Evolutionary conservation across 2,888 invertebrate species (phyloP).

Genomic region (Gisinianus flammeolus): DNA sequence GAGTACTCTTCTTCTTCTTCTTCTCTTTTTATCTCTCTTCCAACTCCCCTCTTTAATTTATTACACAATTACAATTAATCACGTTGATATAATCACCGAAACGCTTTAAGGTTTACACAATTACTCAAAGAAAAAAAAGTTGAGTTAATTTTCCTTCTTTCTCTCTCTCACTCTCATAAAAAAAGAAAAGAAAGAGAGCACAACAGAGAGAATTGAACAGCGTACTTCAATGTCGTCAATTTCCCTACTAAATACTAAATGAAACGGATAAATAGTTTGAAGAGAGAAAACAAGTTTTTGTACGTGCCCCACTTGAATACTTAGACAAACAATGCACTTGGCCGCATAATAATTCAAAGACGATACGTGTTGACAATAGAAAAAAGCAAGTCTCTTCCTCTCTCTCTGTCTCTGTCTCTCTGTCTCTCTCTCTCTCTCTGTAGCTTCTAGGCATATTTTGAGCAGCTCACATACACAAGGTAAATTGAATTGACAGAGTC

Average conservation of each 20-base stretch:
- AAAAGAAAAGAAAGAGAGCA: too few species aligned
- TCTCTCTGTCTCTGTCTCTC: neutral
- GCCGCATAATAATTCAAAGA: conserved; percentile 12
- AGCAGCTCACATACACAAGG: neutral
- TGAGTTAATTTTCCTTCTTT: neutral
- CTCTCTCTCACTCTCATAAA: neutral
- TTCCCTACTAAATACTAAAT: neutral
- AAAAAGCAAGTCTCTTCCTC: too few species aligned
- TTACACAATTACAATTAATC: conserved; percentile 16
- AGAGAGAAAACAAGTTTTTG: neutral
- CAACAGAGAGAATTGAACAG: too few species aligned
- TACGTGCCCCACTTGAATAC: neutral
- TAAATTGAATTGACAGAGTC: neutral
- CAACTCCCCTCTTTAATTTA: neutral
- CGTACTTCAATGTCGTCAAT: too few species aligned
- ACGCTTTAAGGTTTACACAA: conserved; percentile 7
- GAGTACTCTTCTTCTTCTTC: neutral
- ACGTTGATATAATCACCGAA: conserved; percentile 1
- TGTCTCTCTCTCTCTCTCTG: neutral
- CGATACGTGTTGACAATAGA: conserved; percentile 12
- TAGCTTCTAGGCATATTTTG: neutral
- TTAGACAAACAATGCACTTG: conserved; percentile 3
- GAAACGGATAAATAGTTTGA: neutral
- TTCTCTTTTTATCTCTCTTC: neutral
- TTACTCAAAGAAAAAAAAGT: neutral